Percentiles rank a stretch among this genome's conserved stretches.
Conservation (phyloP, 2,888 invertebrate species). For the Parasteatoda lunata region DNA sequence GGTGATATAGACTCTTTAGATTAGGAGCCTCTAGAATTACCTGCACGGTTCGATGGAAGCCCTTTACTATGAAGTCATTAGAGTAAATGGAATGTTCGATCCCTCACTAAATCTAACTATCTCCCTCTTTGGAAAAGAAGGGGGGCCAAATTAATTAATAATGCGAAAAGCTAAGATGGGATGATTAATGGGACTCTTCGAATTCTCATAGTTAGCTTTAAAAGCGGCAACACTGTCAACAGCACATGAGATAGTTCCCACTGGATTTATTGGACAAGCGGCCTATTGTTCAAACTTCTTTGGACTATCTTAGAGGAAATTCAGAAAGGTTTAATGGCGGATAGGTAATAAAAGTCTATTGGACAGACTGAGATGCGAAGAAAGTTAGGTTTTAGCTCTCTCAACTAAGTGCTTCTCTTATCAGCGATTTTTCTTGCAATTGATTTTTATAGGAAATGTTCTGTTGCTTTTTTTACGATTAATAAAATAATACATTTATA, state of each 20-base stretch:
- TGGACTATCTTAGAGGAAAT: too few relatives aligned
- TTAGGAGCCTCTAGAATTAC: not conserved
- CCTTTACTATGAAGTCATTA: conserved; percentile 11
- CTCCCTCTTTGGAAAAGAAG: not conserved
- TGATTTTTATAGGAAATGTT: too few relatives aligned
- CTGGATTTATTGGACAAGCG: not conserved
- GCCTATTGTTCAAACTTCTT: too few relatives aligned
- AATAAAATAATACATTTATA: too few relatives aligned
- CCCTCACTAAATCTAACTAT: conserved; percentile 9
- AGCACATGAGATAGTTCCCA: conserved; percentile 1
- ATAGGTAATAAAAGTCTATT: too few relatives aligned
- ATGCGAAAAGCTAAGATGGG: not conserved
- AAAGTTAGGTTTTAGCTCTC: too few relatives aligned
- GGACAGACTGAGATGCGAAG: too few relatives aligned
- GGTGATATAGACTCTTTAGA: not conserved
- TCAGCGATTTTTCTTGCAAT: too few relatives aligned
- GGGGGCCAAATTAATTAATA: conserved; percentile 21
- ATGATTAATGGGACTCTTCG: conserved; percentile 10
- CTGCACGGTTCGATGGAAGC: not conserved
- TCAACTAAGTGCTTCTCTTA: too few relatives aligned
- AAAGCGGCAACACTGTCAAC: conserved; percentile 15
- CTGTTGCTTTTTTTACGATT: too few relatives aligned
- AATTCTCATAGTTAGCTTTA: conserved; percentile 7
- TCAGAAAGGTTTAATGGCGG: too few relatives aligned
- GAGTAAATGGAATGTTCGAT: conserved; percentile 7